Base-by-base conservation (phyloP, 2,797 vertebrate species). In the Molossus molossus region DNA sequence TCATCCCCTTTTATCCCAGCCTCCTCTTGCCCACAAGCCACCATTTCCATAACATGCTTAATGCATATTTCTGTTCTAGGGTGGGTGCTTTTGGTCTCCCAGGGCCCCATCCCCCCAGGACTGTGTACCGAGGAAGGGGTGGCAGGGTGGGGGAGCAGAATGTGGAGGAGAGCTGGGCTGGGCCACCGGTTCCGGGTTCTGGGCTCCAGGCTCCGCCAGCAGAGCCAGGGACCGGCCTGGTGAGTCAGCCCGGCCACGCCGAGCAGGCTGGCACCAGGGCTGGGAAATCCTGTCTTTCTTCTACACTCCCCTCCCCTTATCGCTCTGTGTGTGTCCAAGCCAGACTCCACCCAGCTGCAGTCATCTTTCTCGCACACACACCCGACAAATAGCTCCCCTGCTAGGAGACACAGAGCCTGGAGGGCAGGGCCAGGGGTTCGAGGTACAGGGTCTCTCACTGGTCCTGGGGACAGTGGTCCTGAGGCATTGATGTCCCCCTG, bases 281-380 rank as follows among this genome's bases (percentile, higher is more conserved):
- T 84, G 96, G 96, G 96, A 96, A 96, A 97, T 95, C 97, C 97
- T 96, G 97, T 95, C 91, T 93, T 85, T 92, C 93, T 92, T 84
- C 94, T 91, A 23, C 73, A 14, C 27, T 48, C 76, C 60, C 75
- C 25, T 37, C n/a, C 72, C 75, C 86, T 77, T 92, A 95, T 95
- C 76, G 0, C 23, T 91, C 90, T 84, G 33, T 65, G 64, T 12
- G 45, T 10, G n/a, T 94, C 85, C 77, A 50, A 75, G 55, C 29
- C 65, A 13, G 40, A 53, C 84, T 86, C 95, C 58, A n/a, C 93
- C 93, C 84, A 21, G 80, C 1, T 8, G 20, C 27, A n/a, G 37
- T 15, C 12, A 87, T 53, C 73, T 86, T 84, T 29, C 86, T 29
- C 29, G 65, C 33, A 88, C 27, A 20, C 3, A 33, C 64, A 60